phyloP scores from a whole-genome alignment of 2,797 vertebrate genomes.

The Spondyliosoma cantharus region DNA sequence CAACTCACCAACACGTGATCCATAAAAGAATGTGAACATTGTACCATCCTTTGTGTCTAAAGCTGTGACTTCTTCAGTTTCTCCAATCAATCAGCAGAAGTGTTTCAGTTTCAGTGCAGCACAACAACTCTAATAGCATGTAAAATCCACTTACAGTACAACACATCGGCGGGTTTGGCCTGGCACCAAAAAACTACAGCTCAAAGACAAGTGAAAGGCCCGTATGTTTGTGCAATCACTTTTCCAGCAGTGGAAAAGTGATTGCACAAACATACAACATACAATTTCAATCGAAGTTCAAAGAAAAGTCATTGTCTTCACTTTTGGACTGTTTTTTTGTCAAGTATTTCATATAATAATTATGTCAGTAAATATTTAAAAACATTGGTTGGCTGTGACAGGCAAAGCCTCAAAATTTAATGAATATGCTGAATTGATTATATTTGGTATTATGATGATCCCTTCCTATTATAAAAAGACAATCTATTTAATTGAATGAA shows the following conservation, averaged over 20 bases:
- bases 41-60: background rate
- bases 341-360: slow-evolving; percentile 30
- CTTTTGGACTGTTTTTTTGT: slow-evolving; percentile 10
- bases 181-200: background rate
- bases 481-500: slow-evolving; percentile 63
- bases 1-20: background rate
- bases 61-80: background rate
- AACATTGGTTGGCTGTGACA: background rate
- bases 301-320: background rate
- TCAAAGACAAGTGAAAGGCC: background rate
- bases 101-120: background rate
- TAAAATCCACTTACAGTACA: background rate
- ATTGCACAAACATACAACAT: too few species aligned
- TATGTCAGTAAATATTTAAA: slow-evolving; percentile 23
- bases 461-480: slow-evolving; percentile 37
- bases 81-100: background rate
- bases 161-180: background rate
- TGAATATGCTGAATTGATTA: slow-evolving; percentile 55
- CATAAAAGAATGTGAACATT: background rate
- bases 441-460: slow-evolving; percentile 47
- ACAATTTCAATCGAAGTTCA: background rate
- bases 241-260: background rate
- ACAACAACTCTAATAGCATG: slow-evolving; percentile 1
- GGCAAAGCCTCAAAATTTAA: slow-evolving; percentile 44
- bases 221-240: background rate